Base-by-base conservation (phyloP, 1,140 invertebrate genomes). In the Acromyrmex charruanus region DNA sequence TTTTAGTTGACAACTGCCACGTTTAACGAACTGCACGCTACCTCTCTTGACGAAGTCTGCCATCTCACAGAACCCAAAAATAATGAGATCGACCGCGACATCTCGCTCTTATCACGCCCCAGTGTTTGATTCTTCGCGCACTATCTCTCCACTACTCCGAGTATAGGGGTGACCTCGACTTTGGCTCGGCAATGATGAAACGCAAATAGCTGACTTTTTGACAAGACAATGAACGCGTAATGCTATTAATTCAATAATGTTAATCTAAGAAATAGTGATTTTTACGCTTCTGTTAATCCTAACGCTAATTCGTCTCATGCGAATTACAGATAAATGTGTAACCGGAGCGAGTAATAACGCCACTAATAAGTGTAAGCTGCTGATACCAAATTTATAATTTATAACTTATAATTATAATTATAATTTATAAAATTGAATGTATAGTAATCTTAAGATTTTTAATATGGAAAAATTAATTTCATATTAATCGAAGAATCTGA, bases 1-100 rank as follows among this genome's bases (percentile, higher is more conserved):
- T 72, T 96, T 96, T 58, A 96, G 91, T 88, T 96, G 95, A 85
- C 96, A 94, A 92, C 96, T 96, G 74, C 95, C 94, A 61, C 94
- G 93, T 89, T 96, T 96, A 28, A 94, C 94, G 35, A 94, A 87
- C 49, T 94, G 93, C 72, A 92, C 94, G 87, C 93, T 94, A 87
- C 93, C 93, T 93, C 93, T 93, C 84, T 92, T 94, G 71, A 94
- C 93, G 72, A 94, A 93, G 86, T 94, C 93, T 86, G 93, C 92
- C 94, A 95, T 95, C 91, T 92, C 89, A 93, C 92, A 88, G 87
- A 91, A 85, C 74, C 9, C 59, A 75, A 90, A 89, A 92, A 87
- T 66, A 87, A 31, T 44, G 51, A 88, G 53, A 84, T 66, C 69
- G 68, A 90, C 86, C 80, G 82, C 77, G 80, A 89, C 88, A 92